Evolutionary conservation across 2,113 vertebrate genomes (phyloP), one percentile per base, ranked within the genome.

Genomic region (Echinops telfairi): DNA sequence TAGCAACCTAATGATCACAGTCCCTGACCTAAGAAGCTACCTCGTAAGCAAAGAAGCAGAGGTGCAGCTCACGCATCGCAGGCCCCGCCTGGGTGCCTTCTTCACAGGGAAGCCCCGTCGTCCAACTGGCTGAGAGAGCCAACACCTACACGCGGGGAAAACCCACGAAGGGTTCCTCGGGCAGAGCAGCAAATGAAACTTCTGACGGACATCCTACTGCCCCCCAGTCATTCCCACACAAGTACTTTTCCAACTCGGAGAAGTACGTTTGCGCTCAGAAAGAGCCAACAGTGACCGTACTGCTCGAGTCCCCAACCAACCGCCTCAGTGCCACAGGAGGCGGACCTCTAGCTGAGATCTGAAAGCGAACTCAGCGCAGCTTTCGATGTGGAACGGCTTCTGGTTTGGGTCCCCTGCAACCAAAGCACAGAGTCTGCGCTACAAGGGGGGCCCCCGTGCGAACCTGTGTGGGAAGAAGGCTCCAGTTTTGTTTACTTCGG

Each of bases 391-490:
- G 66, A 38, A 64, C 62, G 47, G 38, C 43, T 22, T 57, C 19
- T n/a, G 23, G 40, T 40, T 40, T 40, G 40, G 40, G 40, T 40
- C 16, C 40, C 36, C 81, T 83, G 58, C 6, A 19, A 25, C 36
- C 40, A 33, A 70, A n/a, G 85, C 57, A 47, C 43, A 47, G 43
- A 47, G 23, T 11, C 66, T 29, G 31, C 8, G 16, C 76, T 36
- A 33, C 14, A 22, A 47, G 73, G 47, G 20, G 2, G 89, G 60
- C 53, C 17, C 47, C 62, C 3, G 0, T 0, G 9, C 95, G 75
- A 75, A 99, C 99, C 99, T 99, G 99, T 1, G 98, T 99, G 22
- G 99, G 99, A 91, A 99, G 98, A 90, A 99, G 99, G 57, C 97
- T 99, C 99, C 99, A 99, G 96, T 97, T 98, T 93, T 99, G 99